Base-by-base conservation (phyloP, 2,797 vertebrate genomes). In the Platalea minor region DNA sequence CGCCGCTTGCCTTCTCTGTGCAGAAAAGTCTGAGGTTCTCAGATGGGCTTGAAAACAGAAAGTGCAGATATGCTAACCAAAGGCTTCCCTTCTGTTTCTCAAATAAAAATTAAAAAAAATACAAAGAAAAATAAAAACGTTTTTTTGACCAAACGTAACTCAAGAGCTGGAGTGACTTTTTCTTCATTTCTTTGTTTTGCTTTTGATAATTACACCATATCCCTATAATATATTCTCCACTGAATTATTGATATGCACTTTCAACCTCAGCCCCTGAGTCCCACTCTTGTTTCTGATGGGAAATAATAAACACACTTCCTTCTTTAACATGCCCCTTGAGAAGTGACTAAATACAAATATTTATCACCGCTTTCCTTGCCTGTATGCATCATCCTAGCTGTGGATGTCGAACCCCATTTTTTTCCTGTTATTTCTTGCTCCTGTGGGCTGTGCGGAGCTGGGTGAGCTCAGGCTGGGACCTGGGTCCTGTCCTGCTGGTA, bases 221-320 rank as follows among this genome's bases (percentile, higher is more conserved):
- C 41, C 43, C 57, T 54, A 5, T 45, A 69, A 91, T 63, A 93
- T 68, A 85, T 92, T 94, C 73, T 37, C 21, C 50, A 14, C 65
- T 93, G 83, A 95, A 73, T 94, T 95, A 94, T 70, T 91, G 91
- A 79, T 77, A 80, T 78, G 85, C 84, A 96, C 94, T 97, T 96
- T 97, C 93, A 92, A 97, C 95, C 91, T 75, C 92, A 69, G 72
- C n/a, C 84, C 64, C 68, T 0, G 24, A 82, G 70, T 65, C 54
- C 39, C 46, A 29, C 48, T 39, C 39, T 73, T 83, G 59, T 59
- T 95, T 69, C 76, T 95, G 73, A 75, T 4, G 5, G 46, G 37
- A 43, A 93, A 78, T 72, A 81, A 91, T 59, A 91, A 96, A 89
- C 87, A 75, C 50, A 35, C 45, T 85, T 95, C 84, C 65, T 68